These are phyloP conservation scores for Harpagus bidentatus DNA, from an alignment of 2,113 vertebrate species.

Conservation along the genomic window DNA sequence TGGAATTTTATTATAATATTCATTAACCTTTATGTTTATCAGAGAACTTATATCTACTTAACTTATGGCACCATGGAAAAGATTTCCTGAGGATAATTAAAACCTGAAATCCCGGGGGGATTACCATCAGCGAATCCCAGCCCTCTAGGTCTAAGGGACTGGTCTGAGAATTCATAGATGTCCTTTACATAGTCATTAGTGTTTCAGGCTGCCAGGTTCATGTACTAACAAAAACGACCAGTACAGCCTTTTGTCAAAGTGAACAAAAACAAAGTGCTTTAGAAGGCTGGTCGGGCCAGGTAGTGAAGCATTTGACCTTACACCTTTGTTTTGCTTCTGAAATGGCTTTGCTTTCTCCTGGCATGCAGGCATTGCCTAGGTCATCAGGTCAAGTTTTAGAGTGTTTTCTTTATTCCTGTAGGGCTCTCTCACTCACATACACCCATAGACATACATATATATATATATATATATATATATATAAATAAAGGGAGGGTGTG, in stretches of 20 bases:
- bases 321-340: background rate
- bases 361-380: background rate
- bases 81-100: background rate
- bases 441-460: too few relatives aligned
- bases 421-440: background rate
- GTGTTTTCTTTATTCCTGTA: background rate
- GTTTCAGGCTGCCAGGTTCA: background rate
- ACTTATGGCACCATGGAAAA: background rate
- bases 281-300: background rate
- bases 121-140: background rate
- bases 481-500: background rate
- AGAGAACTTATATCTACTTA: background rate
- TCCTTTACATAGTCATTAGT: background rate
- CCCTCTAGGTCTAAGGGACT: background rate
- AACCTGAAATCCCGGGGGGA: background rate
- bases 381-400: background rate
- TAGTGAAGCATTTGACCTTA: background rate
- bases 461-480: too few relatives aligned
- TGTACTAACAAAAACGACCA: background rate
- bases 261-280: background rate
- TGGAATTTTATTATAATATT: background rate
- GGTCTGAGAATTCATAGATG: background rate
- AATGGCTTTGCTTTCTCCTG: background rate
- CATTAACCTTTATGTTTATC: background rate
- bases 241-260: background rate